Base-by-base conservation (phyloP, 1,140 invertebrate genomes). In the Gonioctena quinquepunctata region DNA sequence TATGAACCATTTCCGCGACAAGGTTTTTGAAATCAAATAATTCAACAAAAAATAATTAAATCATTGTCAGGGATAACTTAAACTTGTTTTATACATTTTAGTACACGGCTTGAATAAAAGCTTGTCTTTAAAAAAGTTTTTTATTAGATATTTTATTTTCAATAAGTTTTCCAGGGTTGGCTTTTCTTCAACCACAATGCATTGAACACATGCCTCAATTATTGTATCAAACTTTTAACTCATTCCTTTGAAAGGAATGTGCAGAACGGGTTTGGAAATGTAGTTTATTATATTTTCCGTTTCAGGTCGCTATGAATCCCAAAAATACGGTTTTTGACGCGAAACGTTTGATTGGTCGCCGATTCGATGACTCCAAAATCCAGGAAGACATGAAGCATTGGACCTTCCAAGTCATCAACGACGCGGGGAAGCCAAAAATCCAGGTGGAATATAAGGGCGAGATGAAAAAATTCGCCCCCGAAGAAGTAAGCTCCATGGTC, bases 301-400 rank as follows among this genome's bases (percentile, higher is more conserved):
- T 42, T 42, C 33, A 80, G 76, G 79, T 80, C 13, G 79, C 79
- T 2, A 80, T 80, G 90, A 96, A 96, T 83, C 93, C 94, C 8
- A 86, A 86, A 76, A 96, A 96, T 80, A 95, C 93, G 1, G 90
- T 94, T n/a, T 94, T 93, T 76, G 93, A 95, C 85, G 79, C 80
- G n/a, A 83, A 83, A 66, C 76, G 82, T 49, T 67, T 83, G 27
- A 91, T 92, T 68, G 90, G 90, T 3, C 83, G 91, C 19, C 85
- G 86, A 68, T 92, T 87, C 73, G 87, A 89, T 48, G 92, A 93
- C 77, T 83, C 86, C 1, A 91, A 90, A 75, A 90, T 92, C 22
- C 91, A 92, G 76, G 87, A 85, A 70, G 90, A 93, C 77, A 90
- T 92, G 84, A 92, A 92, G 75, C 88, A 91, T 70, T 95, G 93